Evolutionary conservation across 2,888 invertebrate species (phyloP), one percentile per base, ranked within the genome.

Genomic region (Aricia artaxerxes): DNA sequence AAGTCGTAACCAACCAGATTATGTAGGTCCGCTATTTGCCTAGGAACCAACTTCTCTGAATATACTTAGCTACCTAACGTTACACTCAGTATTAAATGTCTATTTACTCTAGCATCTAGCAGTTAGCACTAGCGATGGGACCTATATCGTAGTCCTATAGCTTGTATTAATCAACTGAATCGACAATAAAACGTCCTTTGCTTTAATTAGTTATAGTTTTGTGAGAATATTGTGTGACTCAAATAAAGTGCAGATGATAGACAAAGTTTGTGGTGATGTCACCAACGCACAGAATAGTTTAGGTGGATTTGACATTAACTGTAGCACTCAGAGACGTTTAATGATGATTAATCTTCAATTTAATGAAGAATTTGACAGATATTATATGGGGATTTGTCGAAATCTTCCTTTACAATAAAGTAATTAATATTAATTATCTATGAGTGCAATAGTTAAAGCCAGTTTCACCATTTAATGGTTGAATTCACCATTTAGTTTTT

Each of bases 111-210:
- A 69, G 69, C 16, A 35, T 13, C 69, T 69, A 69, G 69, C 64
- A 9, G 64, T 31, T 73, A 73, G 40, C 49, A 6, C 16, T 78
- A 64, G 69, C 64, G 57, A 69, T 79, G 80, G 73, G 78, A 64
- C 31, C 61, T 44, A 35, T 78, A 40, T 11, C 2, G 38, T 53
- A 79, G 57, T 77, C 44, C 78, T 78, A 60, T 80, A 81, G 80
- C 82, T 80, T 82, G 83, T 85, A 85, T 83, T 82, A 82, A 82
- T 82, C 82, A 82, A 88, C 89, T 86, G 85, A 87, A 86, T 87
- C 87, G 94, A 94, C 94, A 94, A 94, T 94, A 94, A 94, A 87
- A 89, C 91, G 92, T 93, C 94, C 93, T 92, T 92, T 90, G 94
- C 94, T 94, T 93, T 94, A 94, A 93, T 86, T 93, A 93, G 90